Evolutionary conservation across 2,113 vertebrate species (phyloP).

Genomic region (Aptenodytes forsteri): DNA sequence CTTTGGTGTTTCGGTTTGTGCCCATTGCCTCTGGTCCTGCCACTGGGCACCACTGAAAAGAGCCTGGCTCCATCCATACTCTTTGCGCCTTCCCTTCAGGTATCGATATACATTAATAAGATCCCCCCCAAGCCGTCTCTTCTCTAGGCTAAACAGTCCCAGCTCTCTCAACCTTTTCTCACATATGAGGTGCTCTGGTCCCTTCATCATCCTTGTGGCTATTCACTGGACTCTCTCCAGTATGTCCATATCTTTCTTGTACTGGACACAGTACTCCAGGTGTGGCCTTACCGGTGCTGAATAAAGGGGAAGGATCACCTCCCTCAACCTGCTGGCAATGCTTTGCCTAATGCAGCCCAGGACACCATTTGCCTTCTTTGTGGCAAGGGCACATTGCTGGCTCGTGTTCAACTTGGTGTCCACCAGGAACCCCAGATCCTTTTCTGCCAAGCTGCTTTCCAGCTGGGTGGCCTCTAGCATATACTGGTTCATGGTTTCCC

Average conservation of each 20-base stretch:
- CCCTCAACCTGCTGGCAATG: background rate
- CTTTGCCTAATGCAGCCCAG: background rate
- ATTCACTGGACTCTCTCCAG: background rate
- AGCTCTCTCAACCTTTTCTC: background rate
- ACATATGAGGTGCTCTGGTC: background rate
- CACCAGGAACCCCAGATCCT: background rate
- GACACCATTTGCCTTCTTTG: background rate
- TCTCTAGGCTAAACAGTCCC: background rate
- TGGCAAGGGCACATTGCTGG: background rate
- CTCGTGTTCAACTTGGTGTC: background rate
- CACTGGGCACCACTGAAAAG: background rate
- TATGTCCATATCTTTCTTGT: background rate
- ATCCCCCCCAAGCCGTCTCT: background rate
- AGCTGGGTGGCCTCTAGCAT: background rate
- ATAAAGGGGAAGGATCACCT: background rate
- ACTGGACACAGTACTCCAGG: background rate
- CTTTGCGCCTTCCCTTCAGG: background rate
- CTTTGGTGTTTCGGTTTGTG: background rate
- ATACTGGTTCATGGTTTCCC: background rate
- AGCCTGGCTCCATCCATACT: background rate
- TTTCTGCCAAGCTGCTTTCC: background rate
- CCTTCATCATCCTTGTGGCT: background rate
- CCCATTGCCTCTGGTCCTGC: background rate
- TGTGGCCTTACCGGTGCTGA: background rate
- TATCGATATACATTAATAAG: background rate